These are phyloP conservation scores for Amyelois transitella DNA, from an alignment of 1,140 invertebrate genomes.

Conservation along the genomic window DNA sequence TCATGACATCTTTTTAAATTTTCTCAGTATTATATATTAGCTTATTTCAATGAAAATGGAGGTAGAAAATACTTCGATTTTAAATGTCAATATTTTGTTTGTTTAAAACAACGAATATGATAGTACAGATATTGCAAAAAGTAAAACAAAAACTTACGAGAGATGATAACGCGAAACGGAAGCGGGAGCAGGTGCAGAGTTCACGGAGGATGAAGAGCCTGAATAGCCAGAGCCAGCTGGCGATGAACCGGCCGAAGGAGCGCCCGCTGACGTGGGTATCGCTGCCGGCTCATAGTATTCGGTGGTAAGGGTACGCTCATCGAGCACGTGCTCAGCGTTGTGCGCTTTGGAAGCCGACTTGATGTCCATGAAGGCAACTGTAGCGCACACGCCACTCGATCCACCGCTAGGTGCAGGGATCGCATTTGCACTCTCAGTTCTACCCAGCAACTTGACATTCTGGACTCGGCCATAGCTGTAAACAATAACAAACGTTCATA, in stretches of 20 bases:
- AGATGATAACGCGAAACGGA: conserved; percentile 70
- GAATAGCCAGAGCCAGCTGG: conserved; percentile 76
- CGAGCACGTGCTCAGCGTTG: conserved; percentile 90
- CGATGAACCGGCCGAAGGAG: conserved; percentile 73
- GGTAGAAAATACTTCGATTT: neutral
- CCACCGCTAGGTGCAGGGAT: conserved; percentile 54
- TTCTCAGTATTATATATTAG: too few species aligned
- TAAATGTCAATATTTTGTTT: neutral
- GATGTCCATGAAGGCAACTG: conserved; percentile 97
- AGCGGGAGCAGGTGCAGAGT: conserved; percentile 68
- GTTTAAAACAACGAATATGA: conserved; percentile 33
- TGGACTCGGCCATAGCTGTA: conserved; percentile 96
- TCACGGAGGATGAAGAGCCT: conserved; percentile 77
- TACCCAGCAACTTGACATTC: conserved; percentile 91
- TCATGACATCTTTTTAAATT: too few species aligned
- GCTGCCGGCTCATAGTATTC: conserved; percentile 94
- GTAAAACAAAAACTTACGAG: conserved; percentile 45
- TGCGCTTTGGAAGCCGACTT: conserved; percentile 95
- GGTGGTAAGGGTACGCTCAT: conserved; percentile 89
- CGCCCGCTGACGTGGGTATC: conserved; percentile 76
- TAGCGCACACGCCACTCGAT: conserved; percentile 82
- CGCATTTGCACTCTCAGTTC: conserved; percentile 75
- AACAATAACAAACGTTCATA: conserved; percentile 19
- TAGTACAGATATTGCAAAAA: conserved; percentile 17
- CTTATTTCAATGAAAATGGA: neutral